phyloP scores from a whole-genome alignment of 1,140 invertebrate species.

The Danaus plexippus region DNA sequence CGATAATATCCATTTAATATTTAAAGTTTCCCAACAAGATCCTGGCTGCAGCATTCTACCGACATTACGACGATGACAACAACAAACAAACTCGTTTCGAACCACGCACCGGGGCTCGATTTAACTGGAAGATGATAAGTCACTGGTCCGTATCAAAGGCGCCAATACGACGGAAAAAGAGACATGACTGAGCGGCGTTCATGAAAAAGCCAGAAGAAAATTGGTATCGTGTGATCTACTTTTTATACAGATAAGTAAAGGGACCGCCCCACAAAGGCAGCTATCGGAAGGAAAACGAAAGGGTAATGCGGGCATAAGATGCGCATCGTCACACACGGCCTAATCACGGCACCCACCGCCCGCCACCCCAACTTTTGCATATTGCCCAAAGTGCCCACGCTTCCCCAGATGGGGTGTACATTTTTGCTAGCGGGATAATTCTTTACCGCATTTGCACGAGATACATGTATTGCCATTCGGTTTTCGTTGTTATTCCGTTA shows the following conservation, averaged over 20 bases:
- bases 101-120: too few relatives aligned
- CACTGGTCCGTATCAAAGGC: conserved; percentile 24
- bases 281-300: conserved; percentile 70
- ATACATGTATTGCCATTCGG: conserved; percentile 27
- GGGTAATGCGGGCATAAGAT: conserved; percentile 70
- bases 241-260: conserved; percentile 54
- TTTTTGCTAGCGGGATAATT: conserved; percentile 51
- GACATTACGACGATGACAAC: too few relatives aligned
- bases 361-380: conserved; percentile 61
- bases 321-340: conserved; percentile 69
- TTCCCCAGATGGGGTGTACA: conserved; percentile 35
- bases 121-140: conserved; percentile 14
- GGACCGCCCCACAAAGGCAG: conserved; percentile 56
- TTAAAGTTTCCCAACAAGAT: conserved; percentile 13
- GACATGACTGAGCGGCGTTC: conserved; percentile 25
- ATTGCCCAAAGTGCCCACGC: conserved; percentile 63
- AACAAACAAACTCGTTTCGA: too few relatives aligned
- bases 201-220: conserved; percentile 51
- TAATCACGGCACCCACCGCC: conserved; percentile 48
- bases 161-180: conserved; percentile 33
- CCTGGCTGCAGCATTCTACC: too few relatives aligned
- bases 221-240: conserved; percentile 57
- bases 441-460: conserved; percentile 32
- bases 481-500: conserved; percentile 33
- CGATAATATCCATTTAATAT: conserved; percentile 19